A percentile compares a stretch with the other conserved stretches of the same genome.
Conservation (phyloP, 2,797 vertebrate species). For the Halcyon leucocephala region DNA sequence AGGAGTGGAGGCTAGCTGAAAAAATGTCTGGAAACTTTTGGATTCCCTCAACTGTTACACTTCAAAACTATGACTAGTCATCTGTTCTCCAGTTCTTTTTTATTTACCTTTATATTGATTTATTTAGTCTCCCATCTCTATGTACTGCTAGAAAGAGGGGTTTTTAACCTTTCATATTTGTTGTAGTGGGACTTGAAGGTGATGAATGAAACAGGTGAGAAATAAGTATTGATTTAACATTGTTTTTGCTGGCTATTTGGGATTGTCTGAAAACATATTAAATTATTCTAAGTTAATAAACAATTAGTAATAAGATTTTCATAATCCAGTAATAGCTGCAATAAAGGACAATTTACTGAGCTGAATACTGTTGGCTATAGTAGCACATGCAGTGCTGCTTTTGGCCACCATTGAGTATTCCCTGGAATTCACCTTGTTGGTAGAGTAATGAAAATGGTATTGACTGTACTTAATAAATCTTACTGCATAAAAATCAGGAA, state of each 20-base stretch:
- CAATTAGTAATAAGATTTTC: conserved; percentile 49
- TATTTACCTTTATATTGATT: not conserved
- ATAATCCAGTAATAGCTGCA: conserved; percentile 41
- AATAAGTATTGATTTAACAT: conserved; percentile 13
- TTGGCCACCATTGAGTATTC: not conserved
- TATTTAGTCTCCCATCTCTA: not conserved
- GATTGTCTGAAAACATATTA: not conserved
- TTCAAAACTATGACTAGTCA: not conserved
- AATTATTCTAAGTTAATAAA: conserved; percentile 49
- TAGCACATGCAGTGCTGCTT: not conserved
- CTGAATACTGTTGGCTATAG: not conserved
- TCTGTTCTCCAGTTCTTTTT: not conserved
- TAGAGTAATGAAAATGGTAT: not conserved
- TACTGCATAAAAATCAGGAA: not conserved
- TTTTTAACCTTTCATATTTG: not conserved
- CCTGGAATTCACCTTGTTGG: conserved; percentile 8
- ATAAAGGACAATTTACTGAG: conserved; percentile 20
- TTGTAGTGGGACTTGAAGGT: not conserved
- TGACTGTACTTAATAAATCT: not conserved
- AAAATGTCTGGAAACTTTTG: not conserved
- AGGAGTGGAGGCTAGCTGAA: not conserved
- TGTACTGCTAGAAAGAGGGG: not conserved
- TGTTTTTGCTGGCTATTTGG: not conserved
- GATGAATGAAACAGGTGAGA: conserved; percentile 1
- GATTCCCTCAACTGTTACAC: not conserved